Conservation (phyloP, 2,113 vertebrate genomes). For the Ictalurus furcatus region DNA sequence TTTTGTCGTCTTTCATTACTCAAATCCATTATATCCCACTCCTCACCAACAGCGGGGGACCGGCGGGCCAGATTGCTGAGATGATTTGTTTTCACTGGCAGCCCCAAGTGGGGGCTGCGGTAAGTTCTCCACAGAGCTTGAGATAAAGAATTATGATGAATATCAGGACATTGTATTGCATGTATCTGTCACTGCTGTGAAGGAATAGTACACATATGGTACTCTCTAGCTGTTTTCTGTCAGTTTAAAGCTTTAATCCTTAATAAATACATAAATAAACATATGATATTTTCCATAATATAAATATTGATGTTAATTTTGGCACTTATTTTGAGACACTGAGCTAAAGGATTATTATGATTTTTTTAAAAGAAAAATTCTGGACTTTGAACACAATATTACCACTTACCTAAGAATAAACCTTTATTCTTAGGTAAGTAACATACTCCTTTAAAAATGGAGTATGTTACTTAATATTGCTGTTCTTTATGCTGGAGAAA, state of each 20-base stretch:
- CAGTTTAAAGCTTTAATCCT: constrained; percentile 11
- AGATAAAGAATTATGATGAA: constrained; percentile 50
- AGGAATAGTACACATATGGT: constrained; percentile 16
- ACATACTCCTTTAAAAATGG: background rate
- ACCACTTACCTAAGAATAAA: background rate
- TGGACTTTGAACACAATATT: background rate
- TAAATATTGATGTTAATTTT: constrained; percentile 22
- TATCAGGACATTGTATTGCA: constrained; percentile 25
- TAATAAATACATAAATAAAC: constrained; percentile 6
- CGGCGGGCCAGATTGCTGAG: constrained; percentile 42
- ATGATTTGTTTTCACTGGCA: constrained; percentile 53
- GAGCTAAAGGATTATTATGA: background rate
- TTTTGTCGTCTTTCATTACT: constrained; percentile 56
- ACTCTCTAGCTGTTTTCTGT: background rate
- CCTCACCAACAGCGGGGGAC: constrained; percentile 43
- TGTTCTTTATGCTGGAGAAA: background rate
- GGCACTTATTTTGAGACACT: background rate
- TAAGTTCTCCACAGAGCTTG: constrained; percentile 28
- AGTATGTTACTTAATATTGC: background rate
- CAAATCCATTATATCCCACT: constrained; percentile 54
- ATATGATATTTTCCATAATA: background rate
- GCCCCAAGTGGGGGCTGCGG: constrained; percentile 21
- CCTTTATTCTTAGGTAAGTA: background rate
- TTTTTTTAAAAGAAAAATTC: background rate
- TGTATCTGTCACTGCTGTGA: constrained; percentile 15